Evolutionary conservation across 2,888 invertebrate species (phyloP), one percentile per base, ranked within the genome.

Genomic region (Augiades crinisus): DNA sequence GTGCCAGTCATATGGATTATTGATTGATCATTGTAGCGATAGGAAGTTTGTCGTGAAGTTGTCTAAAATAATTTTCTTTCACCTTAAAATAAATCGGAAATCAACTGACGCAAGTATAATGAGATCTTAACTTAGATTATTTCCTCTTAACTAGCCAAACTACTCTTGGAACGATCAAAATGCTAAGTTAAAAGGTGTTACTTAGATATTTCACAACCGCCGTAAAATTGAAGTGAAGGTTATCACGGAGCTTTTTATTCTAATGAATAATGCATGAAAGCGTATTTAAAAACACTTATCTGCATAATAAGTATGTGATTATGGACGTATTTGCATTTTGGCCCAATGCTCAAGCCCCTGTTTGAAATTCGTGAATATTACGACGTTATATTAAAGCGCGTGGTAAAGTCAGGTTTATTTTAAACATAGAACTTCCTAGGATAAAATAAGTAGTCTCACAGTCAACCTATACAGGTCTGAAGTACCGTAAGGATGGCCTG

Each of bases 401-500:
- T n/a, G n/a, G n/a, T 12, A 12, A 30, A 24, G 34, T 3, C 37
- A 24, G 6, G 21, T 10, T 13, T 21, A 47, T 27, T 31, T 10
- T n/a, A 40, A 33, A 10, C 14, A 21, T 38, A 38, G 27, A 21
- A 13, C 30, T 40, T 47, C 12, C 22, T 47, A 47, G 21, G 41
- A 55, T 54, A 51, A 57, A 61, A 61, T 64, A 62, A 58, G 63
- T 60, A 10, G 31, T 47, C 30, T 47, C 31, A 30, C 37, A 64
- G 61, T 60, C 53, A 56, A 58, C 64, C 65, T 69, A n/a, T n/a
- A 38, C 53, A 75, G 67, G 72, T 68, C 67, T 68, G 58, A 64
- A 71, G 75, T 81, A 81, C 81, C 78, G 79, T 78, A 76, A 76
- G 64, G 62, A 68, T 72, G 74, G 72, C 68, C 73, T 73, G 66